Conservation (phyloP, 2,113 vertebrate genomes). For the Oncorhynchus gorbuscha region DNA sequence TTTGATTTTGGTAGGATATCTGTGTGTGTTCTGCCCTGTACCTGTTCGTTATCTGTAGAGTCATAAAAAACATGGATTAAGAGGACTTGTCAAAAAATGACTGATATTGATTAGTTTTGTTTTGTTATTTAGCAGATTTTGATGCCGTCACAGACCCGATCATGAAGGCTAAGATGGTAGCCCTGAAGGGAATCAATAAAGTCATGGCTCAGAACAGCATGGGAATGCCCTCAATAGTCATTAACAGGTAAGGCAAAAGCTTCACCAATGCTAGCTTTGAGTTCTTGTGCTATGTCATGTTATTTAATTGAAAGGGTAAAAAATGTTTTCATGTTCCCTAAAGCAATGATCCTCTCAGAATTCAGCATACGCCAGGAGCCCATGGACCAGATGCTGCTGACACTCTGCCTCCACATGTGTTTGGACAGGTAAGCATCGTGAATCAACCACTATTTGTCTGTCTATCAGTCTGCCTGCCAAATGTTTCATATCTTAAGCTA, state of each 20-base stretch:
- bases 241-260: constrained; percentile 81
- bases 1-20: too few species aligned
- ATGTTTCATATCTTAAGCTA: background rate
- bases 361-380: constrained; percentile 75
- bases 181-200: constrained; percentile 97
- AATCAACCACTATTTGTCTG: background rate
- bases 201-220: constrained; percentile 94
- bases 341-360: constrained; percentile 60
- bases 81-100: background rate
- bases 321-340: background rate
- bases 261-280: too few species aligned
- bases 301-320: background rate
- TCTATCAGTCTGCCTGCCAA: background rate
- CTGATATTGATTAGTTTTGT: background rate
- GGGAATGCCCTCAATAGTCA: constrained; percentile 84
- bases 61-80: background rate
- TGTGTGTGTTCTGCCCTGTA: too few species aligned
- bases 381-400: constrained; percentile 69
- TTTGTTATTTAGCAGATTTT: constrained; percentile 76
- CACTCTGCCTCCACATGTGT: constrained; percentile 69
- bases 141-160: constrained; percentile 95
- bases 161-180: constrained; percentile 99
- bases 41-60: too few species aligned
- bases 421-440: constrained; percentile 74
- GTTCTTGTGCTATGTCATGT: too few species aligned